Base-by-base conservation (phyloP, 1,140 invertebrate genomes). In the Drepana arcuata region DNA sequence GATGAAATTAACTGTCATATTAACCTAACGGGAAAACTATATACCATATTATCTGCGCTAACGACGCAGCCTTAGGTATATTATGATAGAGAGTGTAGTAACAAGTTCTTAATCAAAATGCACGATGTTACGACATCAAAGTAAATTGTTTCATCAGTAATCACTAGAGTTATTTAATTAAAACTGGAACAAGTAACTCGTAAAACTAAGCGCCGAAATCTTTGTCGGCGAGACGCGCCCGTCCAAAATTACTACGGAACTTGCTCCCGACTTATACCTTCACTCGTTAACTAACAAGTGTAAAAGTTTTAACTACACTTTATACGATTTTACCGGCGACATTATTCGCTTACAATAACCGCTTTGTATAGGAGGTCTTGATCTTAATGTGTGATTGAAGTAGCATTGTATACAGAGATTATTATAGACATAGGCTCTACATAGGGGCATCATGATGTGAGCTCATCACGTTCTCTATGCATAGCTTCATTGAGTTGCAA, bases 201-300 rank as follows among this genome's bases (percentile, higher is more conserved):
- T 58, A 51, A 61, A 62, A 58, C 50, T 54, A 49, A 58, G 37
- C 27, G 16, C 21, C 46, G 31, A 46, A 56, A 59, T 54, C 49
- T 57, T 54, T 51, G 49, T 57, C 51, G 51, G 36, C 18, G 31
- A 29, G 27, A 32, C 23, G 28, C 43, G 41, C 35, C 35, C 36
- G 34, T 42, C 41, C 42, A 16, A 51, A 54, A 55, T 51, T 42
- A 41, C 48, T 44, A 28, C 14, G 28, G 25, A 60, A 56, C 52
- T 56, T 47, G 25, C 27, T 6, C 18, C 31, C 16, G 43, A 51
- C 43, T 50, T 55, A 41, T 31, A 48, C 38, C 27, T 36, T n/a
- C 25, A 34, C 41, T 36, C 38, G 46, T 50, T 49, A 54, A 47
- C 38, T 43, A 48, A 43, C 41, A 43, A 48, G 41, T 36, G 39